Evolutionary conservation across 2,888 invertebrate genomes (phyloP), one percentile per base, ranked within the genome.

Genomic region (Cyaniris semiargus): DNA sequence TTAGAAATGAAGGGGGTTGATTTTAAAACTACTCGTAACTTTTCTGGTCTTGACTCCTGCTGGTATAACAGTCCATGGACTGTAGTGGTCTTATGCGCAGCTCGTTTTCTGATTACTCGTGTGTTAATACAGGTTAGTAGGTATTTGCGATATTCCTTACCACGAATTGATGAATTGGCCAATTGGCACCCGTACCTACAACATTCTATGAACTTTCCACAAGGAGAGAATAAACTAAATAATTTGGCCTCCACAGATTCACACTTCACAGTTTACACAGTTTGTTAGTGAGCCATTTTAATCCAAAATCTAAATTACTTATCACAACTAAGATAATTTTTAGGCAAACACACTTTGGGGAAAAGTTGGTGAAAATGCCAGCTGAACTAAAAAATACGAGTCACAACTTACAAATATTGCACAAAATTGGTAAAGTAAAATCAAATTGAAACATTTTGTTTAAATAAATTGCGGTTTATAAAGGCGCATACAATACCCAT

Each of bases 111-210:
- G 4, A 60, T 58, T 6, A n/a, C 8, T 21, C 58, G 58, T 21
- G 53, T 53, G 1, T 27, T 3, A 2, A 27, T 53, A 3, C 53
- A 53, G 53, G 58, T 21, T 58, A 58, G 21, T 21, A 58, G 58
- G 58, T 66, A 31, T 66, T 66, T 76, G 4, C 58, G 23, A 66
- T 66, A 34, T 23, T 66, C 75, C 23, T 34, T 76, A 34, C n/a
- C 58, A 60, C 44, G 44, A 66, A 76, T 66, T 38, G 38, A 21
- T 66, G 27, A 66, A 44, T 60, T 53, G 23, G 27, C 76, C 60
- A 66, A 66, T 60, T 76, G 76, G 76, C 76, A 60, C 76, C 0
- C 15, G 76, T 76, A 58, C 15, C 60, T 76, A 58, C 76, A 76
- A 76, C 21, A 76, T 44, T 13, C 23, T n/a, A 23, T 60, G 76